These are phyloP conservation scores for Parasteatoda lunata DNA, from an alignment of 2,888 invertebrate species.

Conservation along the genomic window DNA sequence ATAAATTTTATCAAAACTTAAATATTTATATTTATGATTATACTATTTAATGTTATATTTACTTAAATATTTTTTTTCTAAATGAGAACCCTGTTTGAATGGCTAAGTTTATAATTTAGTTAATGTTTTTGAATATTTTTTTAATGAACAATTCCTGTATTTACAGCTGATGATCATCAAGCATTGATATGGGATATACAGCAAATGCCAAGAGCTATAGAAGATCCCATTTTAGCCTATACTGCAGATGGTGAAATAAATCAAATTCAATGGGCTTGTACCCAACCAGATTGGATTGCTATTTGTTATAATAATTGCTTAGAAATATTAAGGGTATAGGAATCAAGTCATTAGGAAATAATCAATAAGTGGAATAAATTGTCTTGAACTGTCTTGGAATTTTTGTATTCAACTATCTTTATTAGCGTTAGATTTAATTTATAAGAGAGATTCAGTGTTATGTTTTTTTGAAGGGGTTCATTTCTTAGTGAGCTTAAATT, in stretches of 20 bases:
- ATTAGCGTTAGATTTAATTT: no score
- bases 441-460: no score
- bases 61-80: no score
- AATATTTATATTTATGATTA: no score
- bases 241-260: constrained; percentile 99
- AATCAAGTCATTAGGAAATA: constrained; percentile 67
- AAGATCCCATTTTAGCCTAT: constrained; percentile 99
- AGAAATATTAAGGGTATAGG: constrained; percentile 95
- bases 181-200: constrained; percentile 99
- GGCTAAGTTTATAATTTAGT: not conserved
- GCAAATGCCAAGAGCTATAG: constrained; percentile 99
- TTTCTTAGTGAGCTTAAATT: no score
- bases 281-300: constrained; percentile 99
- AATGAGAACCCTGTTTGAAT: no score
- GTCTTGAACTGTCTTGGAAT: constrained; percentile 24
- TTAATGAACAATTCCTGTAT: constrained; percentile 3
- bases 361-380: constrained; percentile 52
- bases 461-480: no score
- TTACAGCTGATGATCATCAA: constrained; percentile 94
- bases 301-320: constrained; percentile 99
- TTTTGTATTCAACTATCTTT: no score
- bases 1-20: no score
- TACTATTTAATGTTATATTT: no score
- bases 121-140: not conserved
- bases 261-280: constrained; percentile 99